Evolutionary conservation across 2,797 vertebrate species (phyloP), one percentile per base, ranked within the genome.

Genomic region (Aselliscus stoliczkanus): DNA sequence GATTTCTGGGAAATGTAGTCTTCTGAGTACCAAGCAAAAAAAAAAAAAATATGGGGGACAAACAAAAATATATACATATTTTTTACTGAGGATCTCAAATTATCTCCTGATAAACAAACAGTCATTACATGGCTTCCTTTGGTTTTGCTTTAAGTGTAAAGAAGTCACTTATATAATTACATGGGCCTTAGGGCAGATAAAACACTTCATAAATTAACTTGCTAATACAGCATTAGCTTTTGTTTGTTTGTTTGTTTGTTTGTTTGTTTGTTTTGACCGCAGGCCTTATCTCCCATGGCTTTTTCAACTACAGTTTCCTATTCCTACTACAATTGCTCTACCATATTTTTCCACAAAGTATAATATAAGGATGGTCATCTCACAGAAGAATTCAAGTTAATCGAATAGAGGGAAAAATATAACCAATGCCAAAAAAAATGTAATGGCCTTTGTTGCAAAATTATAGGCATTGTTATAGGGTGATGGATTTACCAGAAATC

Each of bases 1-100:
- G 96, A 65, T 90, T 94, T 92, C 95, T 97, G 92, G 94, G 95
- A 97, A 97, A 94, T 96, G 90, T 97, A 95, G 77, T 96, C 72
- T 93, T 94, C 58, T 94, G 69, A 88, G 17, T 85, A 88, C 31
- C 11, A 56, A 90, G 14, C 37, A 10, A 37, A 25, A 42, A 21
- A 62, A 64, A 10, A 37, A 25, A 42, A 21, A 62, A 64, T 27
- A 76, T 39, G 52, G 23, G 11, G 54, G 50, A 76, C 39, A 60
- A n/a, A 73, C 29, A 82, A 56, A 81, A 54, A 83, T 70, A 12
- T 6, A 27, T n/a, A 54, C 47, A 50, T 50, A 50, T 52, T 34
- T 31, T 62, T 93, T 34, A 56, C 89, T 93, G 15, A 83, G 31
- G 77, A 72, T 77, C n/a, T 94, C 65, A 90, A 88, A 83, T 65